A percentile compares a stretch with the other conserved stretches of the same genome.
Evolutionary conservation across 2,888 invertebrate genomes (phyloP).

Genomic region (Microplitis deprimator): DNA sequence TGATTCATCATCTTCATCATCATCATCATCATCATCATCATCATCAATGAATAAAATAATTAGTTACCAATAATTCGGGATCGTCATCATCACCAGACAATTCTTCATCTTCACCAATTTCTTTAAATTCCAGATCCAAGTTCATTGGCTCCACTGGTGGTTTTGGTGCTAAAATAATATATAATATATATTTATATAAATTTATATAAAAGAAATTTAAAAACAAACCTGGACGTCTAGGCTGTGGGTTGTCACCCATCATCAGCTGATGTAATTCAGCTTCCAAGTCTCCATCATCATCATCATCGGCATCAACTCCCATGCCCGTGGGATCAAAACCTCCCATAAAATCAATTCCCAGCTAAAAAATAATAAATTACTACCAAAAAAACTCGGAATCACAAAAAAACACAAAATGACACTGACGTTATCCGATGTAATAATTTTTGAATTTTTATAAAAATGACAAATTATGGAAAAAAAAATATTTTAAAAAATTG

Average conservation of each 20-base stretch:
- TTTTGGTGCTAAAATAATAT: conserved; percentile 53
- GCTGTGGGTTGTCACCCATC: conserved; percentile 69
- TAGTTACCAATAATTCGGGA: conserved; percentile 80
- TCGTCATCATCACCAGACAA: conserved; percentile 86
- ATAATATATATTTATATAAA: not conserved
- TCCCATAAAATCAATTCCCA: conserved; percentile 19
- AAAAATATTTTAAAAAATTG: no score
- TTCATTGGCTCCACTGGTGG: conserved; percentile 73
- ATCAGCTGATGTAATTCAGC: conserved; percentile 86
- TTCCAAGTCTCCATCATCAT: conserved; percentile 85
- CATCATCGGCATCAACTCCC: conserved; percentile 75
- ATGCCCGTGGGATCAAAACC: conserved; percentile 16
- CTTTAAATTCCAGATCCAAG: conserved; percentile 82
- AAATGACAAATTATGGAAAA: no score
- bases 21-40: conserved; percentile 11
- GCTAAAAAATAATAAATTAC: conserved; percentile 27
- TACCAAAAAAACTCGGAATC: conserved; percentile 13
- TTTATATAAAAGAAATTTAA: not conserved
- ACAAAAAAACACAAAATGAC: not conserved
- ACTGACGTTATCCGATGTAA: no score
- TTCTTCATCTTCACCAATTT: conserved; percentile 84
- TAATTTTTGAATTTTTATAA: no score
- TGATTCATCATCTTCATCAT: conserved; percentile 13
- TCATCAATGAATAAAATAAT: not conserved
- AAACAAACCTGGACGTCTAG: conserved; percentile 61